Conservation (phyloP, 37 sponge, comb jelly and placozoan genomes). For the Cladorhizidae sp. region DNA sequence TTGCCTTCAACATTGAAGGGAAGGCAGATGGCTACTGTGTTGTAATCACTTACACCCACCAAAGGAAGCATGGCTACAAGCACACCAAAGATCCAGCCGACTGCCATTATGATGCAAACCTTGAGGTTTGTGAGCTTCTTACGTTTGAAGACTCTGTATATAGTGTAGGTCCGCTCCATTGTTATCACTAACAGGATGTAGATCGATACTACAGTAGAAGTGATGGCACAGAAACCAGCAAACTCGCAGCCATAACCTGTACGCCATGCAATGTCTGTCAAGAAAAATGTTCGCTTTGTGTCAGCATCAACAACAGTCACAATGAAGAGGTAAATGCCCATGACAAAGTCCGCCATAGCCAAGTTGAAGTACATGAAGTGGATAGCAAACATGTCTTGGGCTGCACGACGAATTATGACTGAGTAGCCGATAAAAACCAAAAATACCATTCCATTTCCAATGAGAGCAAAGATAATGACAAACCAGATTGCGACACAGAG, state of each 20-base stretch:
- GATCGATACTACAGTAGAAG: conserved; percentile 52
- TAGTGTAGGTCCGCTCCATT: conserved; percentile 57
- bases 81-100: conserved; percentile 59
- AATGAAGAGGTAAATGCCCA: conserved; percentile 66
- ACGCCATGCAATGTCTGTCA: conserved; percentile 55
- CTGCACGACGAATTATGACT: neutral
- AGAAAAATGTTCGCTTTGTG: conserved; percentile 40
- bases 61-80: conserved; percentile 50
- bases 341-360: conserved; percentile 71
- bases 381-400: conserved; percentile 15
- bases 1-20: conserved; percentile 40
- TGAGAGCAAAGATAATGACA: conserved; percentile 41
- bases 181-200: conserved; percentile 69
- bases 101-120: conserved; percentile 24
- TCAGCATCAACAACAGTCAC: conserved; percentile 46
- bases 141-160: conserved; percentile 11
- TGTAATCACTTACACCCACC: conserved; percentile 57
- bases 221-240: conserved; percentile 74
- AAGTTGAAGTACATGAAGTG: conserved; percentile 60
- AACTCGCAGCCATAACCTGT: conserved; percentile 52
- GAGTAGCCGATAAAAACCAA: conserved; percentile 33
- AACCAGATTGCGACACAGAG: conserved; percentile 67
- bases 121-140: conserved; percentile 3
- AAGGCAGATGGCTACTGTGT: conserved; percentile 49
- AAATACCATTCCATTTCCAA: conserved; percentile 63